Evolutionary conservation across 2,113 vertebrate species (phyloP).

Genomic region (Callaeas wilsoni): DNA sequence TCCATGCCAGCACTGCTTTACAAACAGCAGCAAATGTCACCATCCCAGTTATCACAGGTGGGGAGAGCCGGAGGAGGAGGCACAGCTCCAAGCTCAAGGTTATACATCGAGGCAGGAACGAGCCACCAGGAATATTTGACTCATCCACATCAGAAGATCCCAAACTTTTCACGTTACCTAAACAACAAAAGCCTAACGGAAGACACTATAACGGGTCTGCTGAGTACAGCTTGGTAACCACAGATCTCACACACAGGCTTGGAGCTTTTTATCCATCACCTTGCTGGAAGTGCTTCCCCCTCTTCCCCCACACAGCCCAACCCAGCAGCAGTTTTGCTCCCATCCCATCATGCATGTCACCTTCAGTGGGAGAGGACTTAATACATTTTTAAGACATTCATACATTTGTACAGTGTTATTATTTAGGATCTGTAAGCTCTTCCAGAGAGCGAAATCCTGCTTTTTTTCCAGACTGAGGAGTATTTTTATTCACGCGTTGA

Average conservation of each 20-base stretch:
- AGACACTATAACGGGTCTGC: neutral
- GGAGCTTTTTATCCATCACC: neutral
- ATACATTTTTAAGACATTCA: neutral
- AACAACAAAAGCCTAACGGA: neutral
- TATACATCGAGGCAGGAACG: rapidly evolving
- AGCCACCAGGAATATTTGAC: neutral
- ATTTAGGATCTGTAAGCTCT: neutral
- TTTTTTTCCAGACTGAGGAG: neutral
- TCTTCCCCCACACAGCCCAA: neutral
- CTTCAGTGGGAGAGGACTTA: neutral
- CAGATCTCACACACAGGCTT: neutral
- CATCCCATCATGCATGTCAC: neutral
- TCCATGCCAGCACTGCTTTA: neutral
- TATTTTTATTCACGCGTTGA: neutral
- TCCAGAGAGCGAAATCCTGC: rapidly evolving
- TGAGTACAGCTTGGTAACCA: neutral
- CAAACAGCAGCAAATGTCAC: neutral
- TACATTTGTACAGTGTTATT: neutral
- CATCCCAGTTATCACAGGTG: neutral
- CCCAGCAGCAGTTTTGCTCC: neutral
- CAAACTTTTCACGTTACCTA: neutral
- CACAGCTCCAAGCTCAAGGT: slow-evolving; percentile 15
- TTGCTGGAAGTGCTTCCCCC: neutral
- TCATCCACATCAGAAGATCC: neutral
- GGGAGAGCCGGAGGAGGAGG: neutral